Base-by-base conservation (phyloP, 2,888 invertebrate genomes). In the Dicranocentrus wangi region DNA sequence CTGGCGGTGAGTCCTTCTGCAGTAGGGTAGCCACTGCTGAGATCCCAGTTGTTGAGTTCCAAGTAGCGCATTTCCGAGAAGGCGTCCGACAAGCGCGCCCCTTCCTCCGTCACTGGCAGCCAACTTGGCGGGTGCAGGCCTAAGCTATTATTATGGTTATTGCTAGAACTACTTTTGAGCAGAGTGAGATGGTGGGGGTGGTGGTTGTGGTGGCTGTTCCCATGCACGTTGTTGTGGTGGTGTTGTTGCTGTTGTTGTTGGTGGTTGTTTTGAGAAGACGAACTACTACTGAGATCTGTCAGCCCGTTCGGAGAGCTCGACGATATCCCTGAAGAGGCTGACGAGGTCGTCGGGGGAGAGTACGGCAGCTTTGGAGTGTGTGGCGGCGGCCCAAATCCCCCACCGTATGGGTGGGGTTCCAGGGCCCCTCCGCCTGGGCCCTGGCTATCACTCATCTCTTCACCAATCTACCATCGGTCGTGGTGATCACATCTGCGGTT, bases 401-500 rank as follows among this genome's bases (percentile, higher is more conserved):
- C 81, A 71, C 79, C 75, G 32, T 73, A 81, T 21, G 75, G 81
- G 76, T 86, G 86, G 81, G 85, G 83, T 90, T 90, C 87, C 90
- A 87, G 83, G 84, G 88, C 83, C 87, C 90, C 90, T 84, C 90
- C 90, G 88, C 90, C 90, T 87, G 90, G 90, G 88, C 90, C 90
- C 85, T 90, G 87, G 82, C 89, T 90, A 87, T 90, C 90, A 87
- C 90, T 90, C 90, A 90, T 90, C 19, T n/a, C 19, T 1, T 53
- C 39, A 10, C 68, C 55, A 78, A 5, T 78, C 69, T 39, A n/a
- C 55, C 73, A 82, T 85, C n/a, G n/a, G n/a, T n/a, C n/a, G n/a
- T n/a, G n/a, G n/a, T n/a, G n/a, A n/a, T n/a, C 25, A 63, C 79
- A 47, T 71, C 82, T 82, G 80, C 13, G 70, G 65, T 8, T n/a